phyloP scores from a whole-genome alignment of 1,140 invertebrate species.

The Conus betulinus region DNA sequence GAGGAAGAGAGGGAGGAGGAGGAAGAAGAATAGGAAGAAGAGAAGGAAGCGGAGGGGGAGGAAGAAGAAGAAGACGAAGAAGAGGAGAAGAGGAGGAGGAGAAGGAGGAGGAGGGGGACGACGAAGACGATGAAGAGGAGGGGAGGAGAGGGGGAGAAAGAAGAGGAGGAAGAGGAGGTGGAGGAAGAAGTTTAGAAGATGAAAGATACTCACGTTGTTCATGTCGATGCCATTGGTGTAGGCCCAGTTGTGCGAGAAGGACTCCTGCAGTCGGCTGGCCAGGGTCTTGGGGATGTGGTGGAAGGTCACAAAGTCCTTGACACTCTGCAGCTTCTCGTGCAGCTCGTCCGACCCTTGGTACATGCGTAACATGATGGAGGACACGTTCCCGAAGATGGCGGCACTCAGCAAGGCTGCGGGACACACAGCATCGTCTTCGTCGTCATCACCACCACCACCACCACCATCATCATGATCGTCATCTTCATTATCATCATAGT shows the following conservation, averaged over 20 bases:
- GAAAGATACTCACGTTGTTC: constrained; percentile 84
- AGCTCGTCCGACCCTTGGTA: constrained; percentile 98
- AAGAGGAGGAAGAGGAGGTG: neutral
- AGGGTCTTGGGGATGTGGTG: constrained; percentile 92
- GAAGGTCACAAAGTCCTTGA: constrained; percentile 88
- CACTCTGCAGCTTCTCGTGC: constrained; percentile 96
- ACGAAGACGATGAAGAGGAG: neutral
- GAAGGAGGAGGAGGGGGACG: neutral
- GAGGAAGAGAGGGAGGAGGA: too few species aligned
- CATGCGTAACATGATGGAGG: constrained; percentile 97
- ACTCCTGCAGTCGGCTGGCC: constrained; percentile 97
- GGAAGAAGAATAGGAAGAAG: too few species aligned
- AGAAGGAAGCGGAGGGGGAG: too few species aligned
- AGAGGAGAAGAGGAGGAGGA: neutral
- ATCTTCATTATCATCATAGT: too few species aligned
- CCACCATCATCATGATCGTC: constrained; percentile 28
- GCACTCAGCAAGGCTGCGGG: constrained; percentile 97
- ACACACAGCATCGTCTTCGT: constrained; percentile 1
- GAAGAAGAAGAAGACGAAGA: too few species aligned
- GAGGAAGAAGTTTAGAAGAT: too few species aligned
- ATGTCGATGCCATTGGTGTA: constrained; percentile 99
- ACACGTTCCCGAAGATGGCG: constrained; percentile 99
- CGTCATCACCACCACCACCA: constrained; percentile 25
- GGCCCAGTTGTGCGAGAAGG: constrained; percentile 99
- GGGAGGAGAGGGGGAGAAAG: neutral